Conservation (phyloP, 2,797 vertebrate genomes). For the Lophius americanus region DNA sequence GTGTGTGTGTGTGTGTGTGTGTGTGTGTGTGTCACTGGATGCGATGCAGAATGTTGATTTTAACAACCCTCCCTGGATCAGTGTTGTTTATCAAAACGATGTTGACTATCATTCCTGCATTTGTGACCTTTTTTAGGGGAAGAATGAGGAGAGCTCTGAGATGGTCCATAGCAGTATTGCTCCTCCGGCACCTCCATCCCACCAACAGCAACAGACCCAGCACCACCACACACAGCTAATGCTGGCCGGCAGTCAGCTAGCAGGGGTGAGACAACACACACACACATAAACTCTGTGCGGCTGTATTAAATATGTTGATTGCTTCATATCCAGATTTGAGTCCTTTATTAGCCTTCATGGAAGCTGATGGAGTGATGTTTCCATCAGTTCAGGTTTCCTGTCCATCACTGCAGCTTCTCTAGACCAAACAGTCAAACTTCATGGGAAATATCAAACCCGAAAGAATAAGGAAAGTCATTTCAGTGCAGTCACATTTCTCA, state of each 20-base stretch:
- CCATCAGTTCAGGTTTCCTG: too few relatives aligned
- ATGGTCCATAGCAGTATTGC: conserved; percentile 74
- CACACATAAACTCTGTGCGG: neutral
- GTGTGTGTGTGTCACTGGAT: neutral
- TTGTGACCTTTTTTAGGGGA: conserved; percentile 71
- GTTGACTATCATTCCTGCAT: neutral
- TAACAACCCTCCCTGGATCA: neutral
- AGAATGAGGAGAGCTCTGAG: conserved; percentile 81
- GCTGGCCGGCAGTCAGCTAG: conserved; percentile 90
- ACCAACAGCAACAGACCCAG: conserved; percentile 75
- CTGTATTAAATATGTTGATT: too few relatives aligned
- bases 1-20: conserved; percentile 1
- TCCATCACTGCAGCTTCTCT: too few relatives aligned
- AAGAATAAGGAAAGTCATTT: too few relatives aligned
- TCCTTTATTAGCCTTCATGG: too few relatives aligned
- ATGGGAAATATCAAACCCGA: too few relatives aligned
- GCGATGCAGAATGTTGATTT: neutral
- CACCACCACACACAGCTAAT: conserved; percentile 92
- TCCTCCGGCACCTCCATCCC: conserved; percentile 62
- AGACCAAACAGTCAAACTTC: too few relatives aligned
- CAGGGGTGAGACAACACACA: conserved; percentile 83
- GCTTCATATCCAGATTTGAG: too few relatives aligned
- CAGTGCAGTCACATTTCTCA: too few relatives aligned
- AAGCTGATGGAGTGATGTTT: too few relatives aligned
- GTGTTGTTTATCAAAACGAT: neutral